Evolutionary conservation across 2,888 invertebrate genomes (phyloP).

Genomic region (Meiosimyza platycephala): DNA sequence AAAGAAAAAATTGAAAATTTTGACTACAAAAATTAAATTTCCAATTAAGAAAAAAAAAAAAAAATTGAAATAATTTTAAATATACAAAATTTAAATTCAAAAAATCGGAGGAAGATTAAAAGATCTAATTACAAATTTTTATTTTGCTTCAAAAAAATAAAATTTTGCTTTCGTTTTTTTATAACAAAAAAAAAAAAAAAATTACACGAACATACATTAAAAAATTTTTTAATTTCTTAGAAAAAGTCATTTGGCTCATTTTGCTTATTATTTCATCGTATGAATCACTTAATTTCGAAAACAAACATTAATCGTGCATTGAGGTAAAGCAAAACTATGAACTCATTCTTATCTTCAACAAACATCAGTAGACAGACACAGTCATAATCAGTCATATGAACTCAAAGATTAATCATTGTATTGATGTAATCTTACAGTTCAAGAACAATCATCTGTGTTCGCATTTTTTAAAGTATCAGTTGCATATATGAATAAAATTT

Average conservation of each 20-base stretch:
- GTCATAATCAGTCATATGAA: background rate
- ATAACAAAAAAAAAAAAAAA: background rate
- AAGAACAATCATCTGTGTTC: too few species aligned
- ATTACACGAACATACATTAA: background rate
- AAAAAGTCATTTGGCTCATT: too few species aligned
- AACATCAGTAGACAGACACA: background rate
- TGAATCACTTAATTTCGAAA: background rate
- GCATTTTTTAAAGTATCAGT: too few species aligned
- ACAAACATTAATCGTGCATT: background rate
- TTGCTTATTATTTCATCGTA: too few species aligned
- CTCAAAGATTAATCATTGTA: background rate
- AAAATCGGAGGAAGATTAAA: too few species aligned
- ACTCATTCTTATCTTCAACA: slow-evolving; percentile 20
- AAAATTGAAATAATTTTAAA: slow-evolving; percentile 19
- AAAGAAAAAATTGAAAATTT: slow-evolving; percentile 18
- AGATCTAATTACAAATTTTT: background rate
- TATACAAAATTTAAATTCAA: background rate
- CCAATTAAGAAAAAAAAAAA: slow-evolving; percentile 34
- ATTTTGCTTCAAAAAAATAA: background rate
- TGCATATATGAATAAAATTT: too few species aligned
- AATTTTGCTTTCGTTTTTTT: slow-evolving; percentile 20
- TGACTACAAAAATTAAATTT: background rate
- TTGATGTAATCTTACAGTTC: too few species aligned
- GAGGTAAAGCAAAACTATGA: background rate
- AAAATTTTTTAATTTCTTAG: background rate